phyloP scores from a whole-genome alignment of 2,888 invertebrate species.

The Xanthia icteritia region DNA sequence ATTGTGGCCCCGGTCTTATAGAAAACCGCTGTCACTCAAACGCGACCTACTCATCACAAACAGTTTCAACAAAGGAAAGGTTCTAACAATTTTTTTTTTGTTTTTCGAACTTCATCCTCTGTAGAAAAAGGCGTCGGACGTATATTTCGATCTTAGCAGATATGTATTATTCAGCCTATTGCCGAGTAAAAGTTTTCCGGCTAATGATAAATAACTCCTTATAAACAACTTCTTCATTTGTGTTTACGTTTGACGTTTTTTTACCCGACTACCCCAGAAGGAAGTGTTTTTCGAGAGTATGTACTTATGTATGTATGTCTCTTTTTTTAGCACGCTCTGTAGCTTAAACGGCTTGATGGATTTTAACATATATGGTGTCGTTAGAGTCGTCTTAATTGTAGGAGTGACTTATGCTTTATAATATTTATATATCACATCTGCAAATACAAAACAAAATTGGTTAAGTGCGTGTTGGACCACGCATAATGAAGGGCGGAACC shows the following conservation, averaged over 20 bases:
- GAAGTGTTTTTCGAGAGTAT: too few relatives aligned
- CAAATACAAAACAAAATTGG: too few relatives aligned
- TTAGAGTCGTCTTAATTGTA: too few relatives aligned
- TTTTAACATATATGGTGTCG: too few relatives aligned
- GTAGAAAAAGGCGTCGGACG: not conserved
- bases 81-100: not conserved
- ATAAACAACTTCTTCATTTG: not conserved
- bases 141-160: conserved; percentile 6
- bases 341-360: too few relatives aligned
- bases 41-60: conserved; percentile 3
- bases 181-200: conserved; percentile 1
- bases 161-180: conserved; percentile 1
- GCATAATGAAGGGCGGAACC: too few relatives aligned
- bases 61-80: conserved; percentile 22
- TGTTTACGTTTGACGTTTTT: not conserved
- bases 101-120: conserved; percentile 9
- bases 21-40: conserved; percentile 24
- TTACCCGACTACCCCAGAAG: not conserved
- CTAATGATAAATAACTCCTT: not conserved
- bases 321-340: too few relatives aligned
- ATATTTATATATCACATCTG: too few relatives aligned
- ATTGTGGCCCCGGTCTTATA: not conserved
- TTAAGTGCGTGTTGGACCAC: too few relatives aligned
- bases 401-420: too few relatives aligned
- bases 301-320: too few relatives aligned